Evolutionary conservation across 1,140 invertebrate genomes (phyloP).

Genomic region (Cydia strobilella): DNA sequence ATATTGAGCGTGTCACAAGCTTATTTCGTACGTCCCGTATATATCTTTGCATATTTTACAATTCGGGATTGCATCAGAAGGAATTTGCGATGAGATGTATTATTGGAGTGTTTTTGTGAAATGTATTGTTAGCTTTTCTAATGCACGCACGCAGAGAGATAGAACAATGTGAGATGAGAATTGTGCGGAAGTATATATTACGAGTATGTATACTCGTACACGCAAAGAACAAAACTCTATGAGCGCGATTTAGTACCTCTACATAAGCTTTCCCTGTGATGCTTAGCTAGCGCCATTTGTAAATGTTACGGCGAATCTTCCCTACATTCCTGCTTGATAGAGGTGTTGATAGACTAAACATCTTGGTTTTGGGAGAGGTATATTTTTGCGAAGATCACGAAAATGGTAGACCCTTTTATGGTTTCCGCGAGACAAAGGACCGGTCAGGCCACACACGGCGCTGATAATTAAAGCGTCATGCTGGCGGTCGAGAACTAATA

Average conservation of each 20-base stretch:
- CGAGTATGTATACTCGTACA: too few relatives aligned
- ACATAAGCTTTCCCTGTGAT: background rate
- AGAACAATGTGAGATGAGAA: too few relatives aligned
- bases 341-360: too few relatives aligned
- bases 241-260: too few relatives aligned
- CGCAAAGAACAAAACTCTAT: too few relatives aligned
- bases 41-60: conserved; percentile 68
- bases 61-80: conserved; percentile 39
- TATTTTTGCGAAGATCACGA: background rate
- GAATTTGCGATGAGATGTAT: conserved; percentile 48
- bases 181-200: too few relatives aligned
- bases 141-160: too few relatives aligned
- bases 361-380: background rate
- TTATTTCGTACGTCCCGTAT: conserved; percentile 58
- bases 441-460: conserved; percentile 46
- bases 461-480: conserved; percentile 57
- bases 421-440: conserved; percentile 34
- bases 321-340: background rate
- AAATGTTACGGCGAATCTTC: background rate
- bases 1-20: conserved; percentile 63
- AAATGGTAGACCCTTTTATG: background rate
- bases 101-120: conserved; percentile 28
- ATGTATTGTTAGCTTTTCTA: too few relatives aligned
- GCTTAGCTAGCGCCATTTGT: background rate
- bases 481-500: background rate